Conservation (phyloP, 2,113 vertebrate species). For the Oreocharis arfaki region DNA sequence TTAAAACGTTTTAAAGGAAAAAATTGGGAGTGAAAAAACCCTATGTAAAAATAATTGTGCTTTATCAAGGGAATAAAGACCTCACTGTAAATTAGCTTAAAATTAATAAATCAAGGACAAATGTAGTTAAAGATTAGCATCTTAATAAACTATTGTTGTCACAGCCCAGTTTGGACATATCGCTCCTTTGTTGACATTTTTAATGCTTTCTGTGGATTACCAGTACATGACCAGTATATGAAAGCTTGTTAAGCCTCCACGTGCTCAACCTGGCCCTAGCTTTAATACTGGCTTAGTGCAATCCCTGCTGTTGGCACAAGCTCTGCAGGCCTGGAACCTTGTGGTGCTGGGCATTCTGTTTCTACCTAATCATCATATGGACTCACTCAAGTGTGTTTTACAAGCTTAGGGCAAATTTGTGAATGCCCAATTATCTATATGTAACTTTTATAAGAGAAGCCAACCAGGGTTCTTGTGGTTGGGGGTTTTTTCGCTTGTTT, state of each 20-base stretch:
- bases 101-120: neutral
- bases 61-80: neutral
- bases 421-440: neutral
- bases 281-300: neutral
- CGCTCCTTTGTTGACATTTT: neutral
- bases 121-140: neutral
- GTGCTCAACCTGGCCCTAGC: slow-evolving; percentile 15
- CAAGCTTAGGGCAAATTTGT: slow-evolving; percentile 16
- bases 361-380: neutral
- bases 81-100: neutral
- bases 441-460: neutral
- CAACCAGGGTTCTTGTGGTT: neutral
- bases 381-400: slow-evolving; percentile 23
- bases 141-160: neutral
- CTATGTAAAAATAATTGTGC: neutral
- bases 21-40: rapidly evolving
- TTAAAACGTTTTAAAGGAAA: neutral
- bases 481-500: neutral
- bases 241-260: slow-evolving; percentile 33
- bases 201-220: slow-evolving; percentile 27
- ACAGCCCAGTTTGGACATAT: neutral
- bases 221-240: neutral
- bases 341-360: neutral
- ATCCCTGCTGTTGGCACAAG: slow-evolving; percentile 37
- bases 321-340: neutral